phyloP scores from a whole-genome alignment of 2,888 invertebrate species.

The Axea sp. region DNA sequence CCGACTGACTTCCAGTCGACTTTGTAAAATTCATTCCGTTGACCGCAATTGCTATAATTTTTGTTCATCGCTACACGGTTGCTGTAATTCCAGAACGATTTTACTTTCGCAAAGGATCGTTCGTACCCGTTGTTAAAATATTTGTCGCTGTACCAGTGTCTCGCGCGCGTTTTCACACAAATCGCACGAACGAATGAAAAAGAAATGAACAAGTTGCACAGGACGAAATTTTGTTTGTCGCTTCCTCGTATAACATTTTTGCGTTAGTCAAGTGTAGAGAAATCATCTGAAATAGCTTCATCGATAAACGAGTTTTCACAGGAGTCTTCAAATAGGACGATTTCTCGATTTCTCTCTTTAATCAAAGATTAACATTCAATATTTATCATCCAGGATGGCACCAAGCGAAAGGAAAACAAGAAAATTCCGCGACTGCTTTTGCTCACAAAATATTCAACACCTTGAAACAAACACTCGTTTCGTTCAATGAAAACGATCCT shows the following conservation, averaged over 20 bases:
- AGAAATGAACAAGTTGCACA: conserved; percentile 10
- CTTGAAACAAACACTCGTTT: too few relatives aligned
- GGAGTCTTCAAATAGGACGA: conserved; percentile 54
- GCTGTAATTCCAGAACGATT: too few relatives aligned
- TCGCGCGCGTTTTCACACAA: too few relatives aligned
- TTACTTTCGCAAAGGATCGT: too few relatives aligned
- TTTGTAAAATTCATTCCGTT: conserved; percentile 56
- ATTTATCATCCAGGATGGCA: conserved; percentile 32
- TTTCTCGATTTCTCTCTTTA: conserved; percentile 61
- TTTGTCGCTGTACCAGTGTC: too few relatives aligned
- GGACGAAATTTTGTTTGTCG: conserved; percentile 18
- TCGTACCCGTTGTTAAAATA: too few relatives aligned
- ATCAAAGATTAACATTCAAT: conserved; percentile 55
- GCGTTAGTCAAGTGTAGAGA: conserved; percentile 17
- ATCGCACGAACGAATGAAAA: conserved; percentile 10
- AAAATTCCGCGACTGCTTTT: too few relatives aligned
- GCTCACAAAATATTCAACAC: too few relatives aligned
- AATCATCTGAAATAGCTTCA: too few relatives aligned
- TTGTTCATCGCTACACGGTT: too few relatives aligned
- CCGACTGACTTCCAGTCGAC: conserved; percentile 47
- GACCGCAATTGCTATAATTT: conserved; percentile 47
- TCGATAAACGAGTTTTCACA: conserved; percentile 52
- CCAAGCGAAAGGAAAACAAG: too few relatives aligned
- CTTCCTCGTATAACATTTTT: conserved; percentile 20
- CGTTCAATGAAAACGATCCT: too few relatives aligned